These are phyloP conservation scores for Scaptomyza montana DNA, from an alignment of 1,140 invertebrate genomes.

Conservation along the genomic window DNA sequence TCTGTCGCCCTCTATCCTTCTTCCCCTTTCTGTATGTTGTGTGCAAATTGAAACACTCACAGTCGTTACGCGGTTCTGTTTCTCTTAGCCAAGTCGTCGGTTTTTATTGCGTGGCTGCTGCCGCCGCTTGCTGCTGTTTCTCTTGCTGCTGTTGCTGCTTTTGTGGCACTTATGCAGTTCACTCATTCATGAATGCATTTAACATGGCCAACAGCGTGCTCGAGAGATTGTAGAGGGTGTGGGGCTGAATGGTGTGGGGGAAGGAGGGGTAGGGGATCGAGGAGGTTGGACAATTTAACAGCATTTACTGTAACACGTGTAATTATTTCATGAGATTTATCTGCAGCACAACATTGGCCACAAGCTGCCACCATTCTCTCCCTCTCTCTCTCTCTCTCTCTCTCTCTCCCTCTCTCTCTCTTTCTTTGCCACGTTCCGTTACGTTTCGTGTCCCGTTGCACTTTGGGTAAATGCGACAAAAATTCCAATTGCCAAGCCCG, in stretches of 20 bases:
- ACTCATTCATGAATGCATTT: constrained; percentile 80
- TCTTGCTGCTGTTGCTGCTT: constrained; percentile 17
- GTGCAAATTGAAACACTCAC: constrained; percentile 77
- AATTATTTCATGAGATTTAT: constrained; percentile 84
- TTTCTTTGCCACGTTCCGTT: constrained; percentile 10
- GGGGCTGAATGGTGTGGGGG: background rate
- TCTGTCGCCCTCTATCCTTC: too few relatives aligned
- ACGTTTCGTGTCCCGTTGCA: constrained; percentile 52
- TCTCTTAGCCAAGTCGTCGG: constrained; percentile 39
- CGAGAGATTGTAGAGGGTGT: background rate
- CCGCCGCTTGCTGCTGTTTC: constrained; percentile 16
- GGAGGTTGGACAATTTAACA: constrained; percentile 73
- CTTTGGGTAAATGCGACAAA: constrained; percentile 83
- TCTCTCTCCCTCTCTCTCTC: background rate
- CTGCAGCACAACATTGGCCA: constrained; percentile 69
- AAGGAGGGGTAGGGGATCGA: background rate
- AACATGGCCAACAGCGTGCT: constrained; percentile 53
- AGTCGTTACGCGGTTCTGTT: constrained; percentile 47
- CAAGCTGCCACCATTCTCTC: constrained; percentile 32
- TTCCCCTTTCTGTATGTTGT: constrained; percentile 1
- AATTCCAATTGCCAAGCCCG: constrained; percentile 74
- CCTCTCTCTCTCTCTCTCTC: too few relatives aligned
- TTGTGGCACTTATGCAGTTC: constrained; percentile 64
- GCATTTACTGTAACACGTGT: constrained; percentile 83
- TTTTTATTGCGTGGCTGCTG: constrained; percentile 33